Evolutionary conservation across 2,797 vertebrate species (phyloP).

Genomic region (Chiloscyllium punctatum): DNA sequence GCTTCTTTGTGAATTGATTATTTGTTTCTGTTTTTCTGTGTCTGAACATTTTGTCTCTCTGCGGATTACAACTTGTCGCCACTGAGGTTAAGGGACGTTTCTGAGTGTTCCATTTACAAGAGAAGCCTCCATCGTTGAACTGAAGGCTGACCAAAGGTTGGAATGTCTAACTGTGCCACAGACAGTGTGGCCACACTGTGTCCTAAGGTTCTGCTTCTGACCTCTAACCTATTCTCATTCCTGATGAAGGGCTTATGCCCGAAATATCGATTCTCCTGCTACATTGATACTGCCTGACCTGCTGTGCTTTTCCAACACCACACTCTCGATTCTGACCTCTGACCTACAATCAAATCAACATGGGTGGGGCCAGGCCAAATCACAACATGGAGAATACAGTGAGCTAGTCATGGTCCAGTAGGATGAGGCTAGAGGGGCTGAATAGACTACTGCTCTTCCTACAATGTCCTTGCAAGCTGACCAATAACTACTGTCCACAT

Average conservation of each 20-base stretch:
- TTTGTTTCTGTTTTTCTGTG: neutral
- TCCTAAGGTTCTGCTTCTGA: neutral
- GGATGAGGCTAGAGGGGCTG: neutral
- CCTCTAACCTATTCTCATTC: neutral
- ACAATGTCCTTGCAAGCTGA: neutral
- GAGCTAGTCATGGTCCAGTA: neutral
- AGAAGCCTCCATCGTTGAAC: neutral
- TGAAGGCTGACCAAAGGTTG: neutral
- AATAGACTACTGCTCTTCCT: neutral
- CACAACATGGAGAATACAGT: neutral
- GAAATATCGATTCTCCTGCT: too few species aligned
- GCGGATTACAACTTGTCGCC: neutral
- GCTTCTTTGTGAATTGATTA: neutral
- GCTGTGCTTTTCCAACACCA: too few species aligned
- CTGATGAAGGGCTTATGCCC: too few species aligned
- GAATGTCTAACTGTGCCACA: neutral
- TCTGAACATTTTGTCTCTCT: conserved; percentile 28
- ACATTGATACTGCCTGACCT: too few species aligned
- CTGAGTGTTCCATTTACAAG: neutral
- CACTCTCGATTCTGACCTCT: too few species aligned
- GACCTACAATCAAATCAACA: too few species aligned
- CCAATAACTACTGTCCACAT: neutral
- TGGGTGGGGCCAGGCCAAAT: neutral
- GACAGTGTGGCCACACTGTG: neutral
- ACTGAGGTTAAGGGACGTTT: neutral